phyloP scores from a whole-genome alignment of 2,888 invertebrate species.

The Cerceris ruficornis region DNA sequence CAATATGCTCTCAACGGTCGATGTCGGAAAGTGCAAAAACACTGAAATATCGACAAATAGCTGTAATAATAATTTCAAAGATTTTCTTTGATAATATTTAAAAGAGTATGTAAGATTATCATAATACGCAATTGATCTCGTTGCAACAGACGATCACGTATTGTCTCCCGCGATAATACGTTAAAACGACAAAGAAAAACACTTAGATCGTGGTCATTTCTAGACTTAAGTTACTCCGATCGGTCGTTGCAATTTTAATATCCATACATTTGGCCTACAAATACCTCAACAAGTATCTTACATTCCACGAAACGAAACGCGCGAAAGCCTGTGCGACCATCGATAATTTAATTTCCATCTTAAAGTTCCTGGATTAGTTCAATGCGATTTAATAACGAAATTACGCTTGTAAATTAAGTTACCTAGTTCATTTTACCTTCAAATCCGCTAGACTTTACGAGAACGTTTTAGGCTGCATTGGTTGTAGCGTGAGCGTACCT shows the following conservation, averaged over 20 bases:
- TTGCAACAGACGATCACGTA: slow-evolving; percentile 36
- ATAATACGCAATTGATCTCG: not conserved
- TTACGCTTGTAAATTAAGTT: slow-evolving; percentile 39
- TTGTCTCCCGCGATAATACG: slow-evolving; percentile 27
- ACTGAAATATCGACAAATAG: too few species aligned
- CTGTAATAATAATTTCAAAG: too few species aligned
- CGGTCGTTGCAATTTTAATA: slow-evolving; percentile 48
- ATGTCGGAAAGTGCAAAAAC: too few species aligned
- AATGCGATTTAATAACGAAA: slow-evolving; percentile 42
- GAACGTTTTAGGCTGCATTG: slow-evolving; percentile 35
- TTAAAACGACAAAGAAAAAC: slow-evolving; percentile 32
- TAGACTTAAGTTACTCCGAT: slow-evolving; percentile 57
- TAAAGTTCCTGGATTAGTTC: slow-evolving; percentile 6
- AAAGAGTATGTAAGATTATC: too few species aligned
- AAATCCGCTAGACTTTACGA: slow-evolving; percentile 34
- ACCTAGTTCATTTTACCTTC: slow-evolving; percentile 12
- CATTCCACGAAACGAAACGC: slow-evolving; percentile 13
- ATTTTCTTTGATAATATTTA: too few species aligned
- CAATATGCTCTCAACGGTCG: too few species aligned
- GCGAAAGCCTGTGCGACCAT: slow-evolving; percentile 1
- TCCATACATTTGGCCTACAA: slow-evolving; percentile 57
- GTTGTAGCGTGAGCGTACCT: slow-evolving; percentile 17
- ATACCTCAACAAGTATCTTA: slow-evolving; percentile 32
- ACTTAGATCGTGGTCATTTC: slow-evolving; percentile 41
- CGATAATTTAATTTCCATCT: slow-evolving; percentile 15